Evolutionary conservation across 2,888 invertebrate species (phyloP).

Genomic region (Pandemis heparana): DNA sequence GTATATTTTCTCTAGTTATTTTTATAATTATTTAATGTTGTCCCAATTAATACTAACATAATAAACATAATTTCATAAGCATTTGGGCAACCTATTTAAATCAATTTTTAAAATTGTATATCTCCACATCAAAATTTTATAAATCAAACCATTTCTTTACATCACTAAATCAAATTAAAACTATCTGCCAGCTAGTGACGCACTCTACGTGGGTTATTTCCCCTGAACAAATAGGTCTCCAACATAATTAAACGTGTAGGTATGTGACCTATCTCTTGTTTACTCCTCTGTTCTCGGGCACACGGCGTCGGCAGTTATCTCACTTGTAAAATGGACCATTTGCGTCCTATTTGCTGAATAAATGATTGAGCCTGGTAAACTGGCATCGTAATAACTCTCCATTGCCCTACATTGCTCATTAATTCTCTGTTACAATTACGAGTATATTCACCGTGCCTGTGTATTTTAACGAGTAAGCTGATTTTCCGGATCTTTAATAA

Average conservation of each 20-base stretch:
- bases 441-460: not conserved
- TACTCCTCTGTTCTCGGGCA: constrained; percentile 3
- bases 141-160: not conserved
- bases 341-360: constrained; percentile 34
- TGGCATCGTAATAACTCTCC: constrained; percentile 16
- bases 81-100: too few species aligned
- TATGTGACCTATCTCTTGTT: constrained; percentile 26
- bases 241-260: constrained; percentile 14
- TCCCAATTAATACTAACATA: too few species aligned
- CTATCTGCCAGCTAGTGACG: not conserved
- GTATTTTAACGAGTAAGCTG: constrained; percentile 40
- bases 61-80: too few species aligned
- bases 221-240: constrained; percentile 10
- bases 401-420: constrained; percentile 20
- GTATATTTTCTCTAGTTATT: too few species aligned
- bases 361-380: constrained; percentile 20
- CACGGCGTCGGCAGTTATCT: constrained; percentile 19
- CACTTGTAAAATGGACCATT: constrained; percentile 33
- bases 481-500: constrained; percentile 58
- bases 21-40: too few species aligned
- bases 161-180: not conserved
- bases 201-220: not conserved
- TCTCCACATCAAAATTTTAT: too few species aligned
- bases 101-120: too few species aligned
- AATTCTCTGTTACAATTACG: constrained; percentile 21